Evolutionary conservation across 2,888 invertebrate genomes (phyloP), one percentile per base, ranked within the genome.

Genomic region (Tetragnatha montana): DNA sequence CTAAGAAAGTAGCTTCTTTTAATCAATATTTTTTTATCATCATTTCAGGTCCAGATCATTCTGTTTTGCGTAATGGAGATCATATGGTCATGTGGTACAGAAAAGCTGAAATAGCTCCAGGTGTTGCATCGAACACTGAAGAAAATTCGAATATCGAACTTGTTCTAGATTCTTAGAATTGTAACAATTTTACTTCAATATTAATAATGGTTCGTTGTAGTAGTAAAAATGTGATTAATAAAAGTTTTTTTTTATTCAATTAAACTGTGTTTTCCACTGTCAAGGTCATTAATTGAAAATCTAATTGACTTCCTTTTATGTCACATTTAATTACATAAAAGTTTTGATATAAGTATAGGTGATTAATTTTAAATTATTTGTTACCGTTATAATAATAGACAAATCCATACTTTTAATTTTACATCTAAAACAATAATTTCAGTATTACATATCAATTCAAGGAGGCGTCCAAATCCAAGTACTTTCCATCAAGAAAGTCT

Each of bases 41-140:
- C 14, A 21, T 79, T 60, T 35, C 35, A 80, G 80, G 80, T 47
- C 47, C 35, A 8, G 80, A 80, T 69, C 22, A 17, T 69, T n/a
- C 47, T 17, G 35, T 80, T 0, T 7, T 80, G 7, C 68, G 35
- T 17, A 68, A 80, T 22, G 69, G 35, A 35, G 70, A n/a, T 22
- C 80, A 68, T 22, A n/a, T 80, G 35, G 69, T 47, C 47, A 80
- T 80, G 80, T 80, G 69, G 80, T 80, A 68, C 69, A 80, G 19
- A 35, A 80, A 68, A 47, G 80, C 80, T n/a, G 69, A 47, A 35
- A 80, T 80, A 60, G 69, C n/a, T 35, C 19, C 19, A 51, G 14
- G 22, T 74, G 17, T 35, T 35, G 3, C 10, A 74, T 22, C 17
- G 35, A 35, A 74, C 17, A 21, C 0, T 70, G n/a, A 70, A 1